phyloP scores from a whole-genome alignment of 2,797 vertebrate species.

The Menidia menidia region DNA sequence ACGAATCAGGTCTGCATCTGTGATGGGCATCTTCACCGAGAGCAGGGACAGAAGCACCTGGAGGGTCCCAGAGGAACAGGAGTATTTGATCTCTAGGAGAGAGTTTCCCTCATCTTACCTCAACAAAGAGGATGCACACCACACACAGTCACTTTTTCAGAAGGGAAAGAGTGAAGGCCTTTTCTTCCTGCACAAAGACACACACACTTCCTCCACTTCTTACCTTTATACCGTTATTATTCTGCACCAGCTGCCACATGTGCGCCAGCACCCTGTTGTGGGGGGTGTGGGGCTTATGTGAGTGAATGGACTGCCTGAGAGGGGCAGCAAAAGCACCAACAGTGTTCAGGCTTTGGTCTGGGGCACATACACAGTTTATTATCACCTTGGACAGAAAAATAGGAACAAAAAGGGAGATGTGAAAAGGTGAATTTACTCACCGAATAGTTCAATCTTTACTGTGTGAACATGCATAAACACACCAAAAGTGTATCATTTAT shows the following conservation, averaged over 20 bases:
- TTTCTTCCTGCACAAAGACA: background rate
- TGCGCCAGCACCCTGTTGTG: conserved; percentile 90
- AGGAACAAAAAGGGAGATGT: background rate
- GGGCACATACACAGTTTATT: conserved; percentile 95
- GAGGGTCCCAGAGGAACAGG: background rate
- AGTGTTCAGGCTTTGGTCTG: conserved; percentile 90
- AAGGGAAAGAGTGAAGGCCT: background rate
- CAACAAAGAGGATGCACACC: background rate
- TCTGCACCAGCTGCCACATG: conserved; percentile 98
- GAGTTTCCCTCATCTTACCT: background rate
- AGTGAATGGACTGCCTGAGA: conserved; percentile 71
- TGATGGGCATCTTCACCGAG: conserved; percentile 95
- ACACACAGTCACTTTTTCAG: background rate
- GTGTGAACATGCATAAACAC: too few relatives aligned
- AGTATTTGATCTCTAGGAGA: rapidly evolving
- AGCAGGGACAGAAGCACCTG: conserved; percentile 91
- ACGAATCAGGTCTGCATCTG: conserved; percentile 94
- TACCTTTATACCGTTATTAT: conserved; percentile 97
- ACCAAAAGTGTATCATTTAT: too few relatives aligned
- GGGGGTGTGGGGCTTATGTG: conserved; percentile 84
- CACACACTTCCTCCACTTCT: background rate
- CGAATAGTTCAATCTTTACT: too few relatives aligned
- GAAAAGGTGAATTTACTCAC: too few relatives aligned
- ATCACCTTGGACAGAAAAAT: conserved; percentile 81
- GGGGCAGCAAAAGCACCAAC: conserved; percentile 89